Evolutionary conservation across 1,140 invertebrate genomes (phyloP), one percentile per base, ranked within the genome.

Genomic region (Leptinotarsa texana): DNA sequence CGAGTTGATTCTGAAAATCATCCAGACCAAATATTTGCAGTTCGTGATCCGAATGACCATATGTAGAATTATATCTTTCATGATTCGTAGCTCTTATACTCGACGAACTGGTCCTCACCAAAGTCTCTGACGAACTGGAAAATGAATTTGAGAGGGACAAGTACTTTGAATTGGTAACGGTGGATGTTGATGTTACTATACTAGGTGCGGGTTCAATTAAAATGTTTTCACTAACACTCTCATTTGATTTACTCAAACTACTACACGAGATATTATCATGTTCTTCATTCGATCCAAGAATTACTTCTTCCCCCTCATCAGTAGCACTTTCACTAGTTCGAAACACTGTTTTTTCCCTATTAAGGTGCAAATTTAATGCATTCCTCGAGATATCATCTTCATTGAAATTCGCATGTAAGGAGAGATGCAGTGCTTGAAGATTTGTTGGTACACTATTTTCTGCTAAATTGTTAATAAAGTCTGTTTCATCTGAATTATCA

Each of bases 1-100:
- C 51, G 93, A 85, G 63, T 88, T 90, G 21, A 83, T 90, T 86
- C 88, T 93, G 86, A 86, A 90, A 84, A 80, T 83, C 76, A 86
- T 87, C 75, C 86, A 87, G 63, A 86, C 76, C 76, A 62, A 66
- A 21, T 6, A 22, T 21, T n/a, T 48, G 21, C 15, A 21, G 24
- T 18, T 21, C 18, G 4, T 57, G 15, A 18, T 57, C 51, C 13
- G 65, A 13, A 67, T 67, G 13, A 11, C 0, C 24, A 8, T 8
- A 8, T 42, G 4, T 67, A 24, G 65, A n/a, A 24, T 33, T 42
- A 67, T 57, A 47, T 70, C 69, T 70, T 17, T 70, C 42, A 17
- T 70, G 69, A 24, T 70, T 70, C 15, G 69, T 51, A 42, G 24
- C 15, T 0, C 69, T 70, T 22, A 33, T 63, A 62, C 62, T 69